phyloP scores from a whole-genome alignment of 1,140 invertebrate species.

The Meteorus sp. region DNA sequence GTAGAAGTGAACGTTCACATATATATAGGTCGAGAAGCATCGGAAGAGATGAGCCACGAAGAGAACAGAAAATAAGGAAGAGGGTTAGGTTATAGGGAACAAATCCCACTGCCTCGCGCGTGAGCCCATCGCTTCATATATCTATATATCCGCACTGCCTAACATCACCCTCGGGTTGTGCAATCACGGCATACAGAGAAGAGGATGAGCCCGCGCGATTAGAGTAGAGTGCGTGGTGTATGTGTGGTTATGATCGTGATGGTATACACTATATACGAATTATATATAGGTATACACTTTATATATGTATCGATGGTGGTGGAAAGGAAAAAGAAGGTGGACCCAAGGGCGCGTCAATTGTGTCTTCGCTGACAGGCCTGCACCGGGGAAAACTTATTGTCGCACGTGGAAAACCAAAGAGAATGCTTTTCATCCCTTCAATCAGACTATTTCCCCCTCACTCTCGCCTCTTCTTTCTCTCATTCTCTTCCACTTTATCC shows the following conservation, averaged over 20 bases:
- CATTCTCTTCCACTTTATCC: too few species aligned
- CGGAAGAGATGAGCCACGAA: too few species aligned
- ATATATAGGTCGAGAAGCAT: too few species aligned
- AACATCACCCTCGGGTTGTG: conserved; percentile 52
- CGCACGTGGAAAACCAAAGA: conserved; percentile 51
- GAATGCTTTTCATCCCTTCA: conserved; percentile 35
- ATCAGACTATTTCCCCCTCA: too few species aligned
- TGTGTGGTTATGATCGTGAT: not conserved
- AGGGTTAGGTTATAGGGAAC: conserved; percentile 27
- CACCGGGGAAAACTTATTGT: conserved; percentile 51
- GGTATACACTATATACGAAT: conserved; percentile 31
- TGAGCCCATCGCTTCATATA: too few species aligned
- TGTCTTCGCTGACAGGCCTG: conserved; percentile 49
- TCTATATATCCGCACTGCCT: conserved; percentile 45
- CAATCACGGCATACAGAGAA: conserved; percentile 55
- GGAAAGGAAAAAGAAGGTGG: conserved; percentile 55
- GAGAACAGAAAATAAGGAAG: not conserved
- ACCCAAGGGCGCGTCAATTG: conserved; percentile 42
- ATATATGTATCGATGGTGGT: conserved; percentile 42
- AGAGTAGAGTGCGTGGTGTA: conserved; percentile 30
- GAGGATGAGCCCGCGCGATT: conserved; percentile 51
- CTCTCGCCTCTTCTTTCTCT: too few species aligned
- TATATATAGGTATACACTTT: conserved; percentile 35
- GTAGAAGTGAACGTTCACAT: too few species aligned
- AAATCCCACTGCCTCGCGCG: too few species aligned